A percentile compares a stretch with the other conserved stretches of the same genome.
These are phyloP conservation scores for Paramormyrops kingsleyae DNA, from an alignment of 2,113 vertebrate genomes.

Conservation along the genomic window DNA sequence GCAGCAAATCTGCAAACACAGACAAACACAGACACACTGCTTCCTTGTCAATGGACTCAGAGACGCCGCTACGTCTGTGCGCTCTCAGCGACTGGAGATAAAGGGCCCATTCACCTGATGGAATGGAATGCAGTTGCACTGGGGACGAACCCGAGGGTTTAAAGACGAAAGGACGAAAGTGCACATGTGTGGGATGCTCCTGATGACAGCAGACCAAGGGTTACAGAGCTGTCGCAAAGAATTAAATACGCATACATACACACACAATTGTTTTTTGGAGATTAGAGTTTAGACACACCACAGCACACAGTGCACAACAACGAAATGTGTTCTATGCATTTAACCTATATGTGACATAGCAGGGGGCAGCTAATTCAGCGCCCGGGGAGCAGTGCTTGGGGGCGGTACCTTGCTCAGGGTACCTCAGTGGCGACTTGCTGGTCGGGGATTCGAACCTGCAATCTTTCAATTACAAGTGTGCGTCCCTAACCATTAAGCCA, in stretches of 20 bases:
- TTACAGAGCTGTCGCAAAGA: background rate
- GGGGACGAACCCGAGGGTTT: background rate
- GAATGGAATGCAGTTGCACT: background rate
- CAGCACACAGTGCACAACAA: too few species aligned
- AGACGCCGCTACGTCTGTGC: background rate
- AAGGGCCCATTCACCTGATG: slow-evolving; percentile 23
- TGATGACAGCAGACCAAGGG: background rate
- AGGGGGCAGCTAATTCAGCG: too few species aligned
- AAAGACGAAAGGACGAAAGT: background rate
- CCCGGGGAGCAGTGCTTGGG: too few species aligned
- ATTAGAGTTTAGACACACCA: too few species aligned
- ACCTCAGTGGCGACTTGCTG: too few species aligned
- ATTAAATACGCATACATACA: background rate
- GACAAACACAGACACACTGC: background rate
- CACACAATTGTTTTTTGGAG: background rate
- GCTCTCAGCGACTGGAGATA: background rate
- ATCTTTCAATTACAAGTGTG: too few species aligned
- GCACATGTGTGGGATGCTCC: too few species aligned
- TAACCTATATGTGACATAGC: too few species aligned
- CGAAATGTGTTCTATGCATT: too few species aligned
- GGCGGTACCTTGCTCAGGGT: too few species aligned
- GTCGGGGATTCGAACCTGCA: too few species aligned
- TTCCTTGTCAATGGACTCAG: background rate
- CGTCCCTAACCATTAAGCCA: too few species aligned
- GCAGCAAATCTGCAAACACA: background rate